A percentile compares a stretch with the other conserved stretches of the same genome.
These are phyloP conservation scores for Drosophila fulvimacula DNA, from an alignment of 2,888 invertebrate species.

Conservation along the genomic window DNA sequence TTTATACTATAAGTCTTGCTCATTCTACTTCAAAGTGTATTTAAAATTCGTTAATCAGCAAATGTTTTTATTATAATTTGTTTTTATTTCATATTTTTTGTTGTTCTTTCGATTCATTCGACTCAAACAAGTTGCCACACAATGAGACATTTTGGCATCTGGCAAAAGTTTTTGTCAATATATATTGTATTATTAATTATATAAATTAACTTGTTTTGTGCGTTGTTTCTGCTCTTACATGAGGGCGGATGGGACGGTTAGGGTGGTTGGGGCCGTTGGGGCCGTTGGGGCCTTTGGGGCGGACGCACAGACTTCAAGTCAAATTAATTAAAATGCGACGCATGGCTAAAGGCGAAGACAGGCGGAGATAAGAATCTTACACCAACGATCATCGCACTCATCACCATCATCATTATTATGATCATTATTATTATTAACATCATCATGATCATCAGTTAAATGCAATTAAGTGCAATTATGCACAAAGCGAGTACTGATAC, in stretches of 20 bases:
- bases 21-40: constrained; percentile 13
- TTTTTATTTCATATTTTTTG: not conserved
- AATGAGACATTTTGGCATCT: constrained; percentile 56
- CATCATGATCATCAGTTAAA: constrained; percentile 15
- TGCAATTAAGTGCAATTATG: constrained; percentile 75
- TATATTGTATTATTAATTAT: constrained; percentile 68
- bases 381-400: constrained; percentile 16
- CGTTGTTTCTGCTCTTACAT: constrained; percentile 28
- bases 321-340: constrained; percentile 51
- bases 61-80: not conserved
- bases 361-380: constrained; percentile 9
- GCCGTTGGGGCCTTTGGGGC: not conserved
- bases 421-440: constrained; percentile 3
- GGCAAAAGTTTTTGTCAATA: constrained; percentile 54
- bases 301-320: constrained; percentile 34
- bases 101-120: constrained; percentile 20
- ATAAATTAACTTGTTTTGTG: constrained; percentile 63
- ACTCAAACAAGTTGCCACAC: constrained; percentile 70
- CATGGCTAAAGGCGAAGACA: constrained; percentile 45
- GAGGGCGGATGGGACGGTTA: constrained; percentile 23
- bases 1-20: not conserved
- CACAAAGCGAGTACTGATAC: constrained; percentile 41
- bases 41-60: not conserved
- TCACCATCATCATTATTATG: constrained; percentile 37
- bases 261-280: too few relatives aligned